A percentile compares a stretch with the other conserved stretches of the same genome.
phyloP scores from a whole-genome alignment of 2,113 vertebrate genomes.

The Scomber colias region DNA sequence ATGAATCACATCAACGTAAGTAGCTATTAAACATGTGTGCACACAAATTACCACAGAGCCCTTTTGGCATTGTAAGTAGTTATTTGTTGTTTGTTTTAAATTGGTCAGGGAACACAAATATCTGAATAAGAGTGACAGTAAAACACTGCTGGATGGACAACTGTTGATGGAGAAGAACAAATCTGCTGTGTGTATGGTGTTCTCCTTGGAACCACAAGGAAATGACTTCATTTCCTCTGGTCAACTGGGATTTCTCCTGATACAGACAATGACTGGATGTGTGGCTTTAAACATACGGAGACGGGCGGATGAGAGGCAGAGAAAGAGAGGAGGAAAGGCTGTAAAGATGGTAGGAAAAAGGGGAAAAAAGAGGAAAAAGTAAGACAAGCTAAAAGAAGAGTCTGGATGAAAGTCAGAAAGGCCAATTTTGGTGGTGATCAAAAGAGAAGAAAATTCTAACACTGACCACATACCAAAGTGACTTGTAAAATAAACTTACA shows the following conservation, averaged over 20 bases:
- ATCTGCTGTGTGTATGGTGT: conserved; percentile 10
- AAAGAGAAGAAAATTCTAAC: conserved; percentile 36
- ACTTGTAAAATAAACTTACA: conserved; percentile 55
- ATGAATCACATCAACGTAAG: conserved; percentile 28
- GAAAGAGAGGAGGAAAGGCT: not conserved
- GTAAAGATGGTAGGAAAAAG: not conserved
- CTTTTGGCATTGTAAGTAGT: too few relatives aligned
- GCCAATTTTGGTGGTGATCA: conserved; percentile 44
- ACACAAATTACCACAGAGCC: not conserved
- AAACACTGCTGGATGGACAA: conserved; percentile 10
- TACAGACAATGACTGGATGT: conserved; percentile 84
- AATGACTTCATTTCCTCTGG: conserved; percentile 86
- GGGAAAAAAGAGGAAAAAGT: not conserved
- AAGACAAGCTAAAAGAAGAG: conserved; percentile 16
- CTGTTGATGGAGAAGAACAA: conserved; percentile 2
- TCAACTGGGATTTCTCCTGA: conserved; percentile 76
- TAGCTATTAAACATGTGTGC: conserved; percentile 13
- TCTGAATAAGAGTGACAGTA: not conserved
- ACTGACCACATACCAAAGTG: conserved; percentile 27
- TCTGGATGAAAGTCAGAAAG: conserved; percentile 17
- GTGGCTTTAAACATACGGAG: conserved; percentile 51
- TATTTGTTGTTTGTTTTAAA: not conserved
- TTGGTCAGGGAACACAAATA: not conserved
- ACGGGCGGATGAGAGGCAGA: not conserved
- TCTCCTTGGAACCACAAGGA: conserved; percentile 68